Base-by-base conservation (phyloP, 2,113 vertebrate genomes). In the Kryptolebias marmoratus region DNA sequence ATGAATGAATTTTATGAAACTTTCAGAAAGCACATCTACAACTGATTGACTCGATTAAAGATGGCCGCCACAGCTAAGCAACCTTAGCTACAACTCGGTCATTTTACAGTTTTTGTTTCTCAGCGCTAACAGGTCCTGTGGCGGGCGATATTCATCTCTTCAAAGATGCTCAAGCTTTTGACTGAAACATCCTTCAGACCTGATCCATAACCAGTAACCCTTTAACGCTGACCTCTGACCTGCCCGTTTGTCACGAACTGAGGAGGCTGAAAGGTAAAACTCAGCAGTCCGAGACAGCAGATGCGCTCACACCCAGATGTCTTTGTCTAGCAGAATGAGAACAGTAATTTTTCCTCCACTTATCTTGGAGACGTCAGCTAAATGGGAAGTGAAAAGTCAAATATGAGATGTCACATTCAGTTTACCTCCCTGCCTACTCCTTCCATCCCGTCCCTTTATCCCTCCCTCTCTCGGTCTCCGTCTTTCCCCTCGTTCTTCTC, bases 301-400 rank as follows among this genome's bases (percentile, higher is more conserved):
- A 77, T 22, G 42, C n/a, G 13, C 32, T 42, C 73, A 36, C 72
- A 60, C 74, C 64, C 64, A 77, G 75, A 75, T 52, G 69, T 55
- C 68, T 88, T 87, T 87, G 90, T 89, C 77, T 86, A 80, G 70
- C 81, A 85, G 70, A 87, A 89, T 70, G 75, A 87, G 75, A 83
- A 42, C 81, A 80, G 89, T 88, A 86, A 90, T 87, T 78, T 83
- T 86, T 82, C 80, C 79, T 86, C 85, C 85, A 84, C 89, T 91
- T 87, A 85, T 89, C 85, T 81, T 77, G 68, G 68, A 84, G 60
- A 49, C 54, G 77, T 90, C 88, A 87, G 50, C 87, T 67, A 89
- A 91, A 92, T 91, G 72, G 83, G 87, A 90, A 91, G 89, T 87
- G 89, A 91, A 90, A 87, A 91, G 87, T 90, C 86, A 84, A 91